Percentiles rank a stretch among this genome's conserved stretches.
phyloP scores from a whole-genome alignment of 2,888 invertebrate genomes.

The Acleris emargana region DNA sequence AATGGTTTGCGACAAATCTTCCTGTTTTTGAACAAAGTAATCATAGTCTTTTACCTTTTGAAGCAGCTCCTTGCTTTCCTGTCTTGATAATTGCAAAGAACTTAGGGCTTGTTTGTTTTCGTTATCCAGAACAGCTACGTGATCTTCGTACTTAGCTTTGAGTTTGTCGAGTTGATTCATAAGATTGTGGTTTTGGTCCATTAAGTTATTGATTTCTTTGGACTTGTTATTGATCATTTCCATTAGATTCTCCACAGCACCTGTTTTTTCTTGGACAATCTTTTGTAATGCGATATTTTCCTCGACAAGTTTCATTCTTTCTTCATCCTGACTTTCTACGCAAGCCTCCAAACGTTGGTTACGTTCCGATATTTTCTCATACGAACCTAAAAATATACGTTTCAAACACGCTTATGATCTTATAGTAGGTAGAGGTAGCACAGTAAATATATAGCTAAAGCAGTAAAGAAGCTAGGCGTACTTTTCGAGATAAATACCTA shows the following conservation, averaged over 20 bases:
- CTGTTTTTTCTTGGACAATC: slow-evolving; percentile 56
- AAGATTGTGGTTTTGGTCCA: slow-evolving; percentile 53
- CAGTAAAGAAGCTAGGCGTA: no score
- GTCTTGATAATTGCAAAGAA: slow-evolving; percentile 56
- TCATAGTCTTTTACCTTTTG: slow-evolving; percentile 58
- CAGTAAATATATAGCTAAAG: no score
- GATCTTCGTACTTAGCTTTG: slow-evolving; percentile 51
- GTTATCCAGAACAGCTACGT: slow-evolving; percentile 50
- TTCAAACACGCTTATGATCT: no score
- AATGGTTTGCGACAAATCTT: slow-evolving; percentile 46
- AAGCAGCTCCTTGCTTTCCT: slow-evolving; percentile 64
- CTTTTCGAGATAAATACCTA: no score
- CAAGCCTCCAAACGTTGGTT: slow-evolving; percentile 64
- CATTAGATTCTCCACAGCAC: slow-evolving; percentile 58
- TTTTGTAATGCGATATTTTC: slow-evolving; percentile 52
- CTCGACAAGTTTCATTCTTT: slow-evolving; percentile 52
- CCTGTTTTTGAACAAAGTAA: slow-evolving; percentile 47
- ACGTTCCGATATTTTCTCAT: slow-evolving; percentile 57
- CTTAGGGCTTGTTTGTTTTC: slow-evolving; percentile 56
- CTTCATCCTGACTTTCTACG: slow-evolving; percentile 51
- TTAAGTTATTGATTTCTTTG: slow-evolving; percentile 57
- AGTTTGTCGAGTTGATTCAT: slow-evolving; percentile 51
- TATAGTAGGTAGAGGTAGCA: no score
- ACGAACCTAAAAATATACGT: slow-evolving; percentile 53
- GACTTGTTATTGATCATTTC: slow-evolving; percentile 59